Evolutionary conservation across 2,113 vertebrate species (phyloP).

Genomic region (Megaptera novaeangliae): DNA sequence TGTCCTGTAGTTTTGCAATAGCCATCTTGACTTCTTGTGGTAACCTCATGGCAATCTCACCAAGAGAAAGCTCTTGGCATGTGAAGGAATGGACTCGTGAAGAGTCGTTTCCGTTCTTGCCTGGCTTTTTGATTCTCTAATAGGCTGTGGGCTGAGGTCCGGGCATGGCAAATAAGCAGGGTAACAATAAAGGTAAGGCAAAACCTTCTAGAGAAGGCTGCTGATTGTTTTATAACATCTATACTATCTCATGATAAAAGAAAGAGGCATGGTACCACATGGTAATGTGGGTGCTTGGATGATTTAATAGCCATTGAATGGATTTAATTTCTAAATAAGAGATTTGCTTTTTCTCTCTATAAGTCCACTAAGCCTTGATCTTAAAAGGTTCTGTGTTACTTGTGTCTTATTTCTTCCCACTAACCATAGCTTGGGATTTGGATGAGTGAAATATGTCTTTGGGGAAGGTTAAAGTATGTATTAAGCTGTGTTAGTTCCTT

Average conservation of each 20-base stretch:
- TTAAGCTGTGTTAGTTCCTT: not conserved
- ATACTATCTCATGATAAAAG: not conserved
- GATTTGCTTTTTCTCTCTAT: not conserved
- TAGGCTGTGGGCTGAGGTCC: not conserved
- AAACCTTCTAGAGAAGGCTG: not conserved
- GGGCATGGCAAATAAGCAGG: not conserved
- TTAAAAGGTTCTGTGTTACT: not conserved
- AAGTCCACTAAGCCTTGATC: not conserved
- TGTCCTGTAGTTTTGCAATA: not conserved
- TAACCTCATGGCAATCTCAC: not conserved
- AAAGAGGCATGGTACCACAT: slow-evolving; percentile 4
- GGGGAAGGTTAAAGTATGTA: not conserved
- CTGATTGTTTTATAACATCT: slow-evolving; percentile 13
- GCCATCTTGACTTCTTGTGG: not conserved
- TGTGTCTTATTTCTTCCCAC: not conserved
- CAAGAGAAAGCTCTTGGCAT: not conserved
- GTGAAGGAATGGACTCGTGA: not conserved
- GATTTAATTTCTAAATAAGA: slow-evolving; percentile 13
- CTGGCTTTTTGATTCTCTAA: not conserved
- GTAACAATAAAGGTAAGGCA: not conserved
- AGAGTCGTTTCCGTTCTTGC: not conserved
- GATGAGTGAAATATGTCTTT: not conserved
- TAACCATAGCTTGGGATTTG: not conserved
- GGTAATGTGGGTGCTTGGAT: not conserved
- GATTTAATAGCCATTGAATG: not conserved